A percentile compares a stretch with the other conserved stretches of the same genome.
phyloP scores from a whole-genome alignment of 2,797 vertebrate species.

The Acanthurus tractus region DNA sequence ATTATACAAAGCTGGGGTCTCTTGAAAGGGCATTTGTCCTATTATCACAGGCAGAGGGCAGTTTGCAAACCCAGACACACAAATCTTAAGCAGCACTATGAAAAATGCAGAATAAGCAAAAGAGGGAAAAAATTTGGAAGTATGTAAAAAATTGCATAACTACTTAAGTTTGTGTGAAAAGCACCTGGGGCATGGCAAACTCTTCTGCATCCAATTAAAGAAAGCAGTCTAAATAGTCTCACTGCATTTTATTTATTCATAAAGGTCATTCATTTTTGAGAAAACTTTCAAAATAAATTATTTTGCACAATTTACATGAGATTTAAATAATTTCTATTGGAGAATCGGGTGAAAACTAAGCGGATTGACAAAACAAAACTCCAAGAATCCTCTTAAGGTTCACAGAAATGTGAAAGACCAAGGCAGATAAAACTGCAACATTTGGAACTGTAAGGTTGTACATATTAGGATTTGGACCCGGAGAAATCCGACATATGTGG shows the following conservation, averaged over 20 bases:
- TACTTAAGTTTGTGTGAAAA: conserved; percentile 45
- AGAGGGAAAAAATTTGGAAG: conserved; percentile 14
- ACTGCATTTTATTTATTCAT: conserved; percentile 56
- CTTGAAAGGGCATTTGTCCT: conserved; percentile 43
- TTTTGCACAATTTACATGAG: conserved; percentile 49
- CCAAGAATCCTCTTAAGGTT: not conserved
- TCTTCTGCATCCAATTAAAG: conserved; percentile 56
- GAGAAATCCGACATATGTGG: conserved; percentile 30
- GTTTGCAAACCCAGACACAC: conserved; percentile 1
- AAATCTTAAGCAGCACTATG: conserved; percentile 21
- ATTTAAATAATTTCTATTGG: conserved; percentile 40
- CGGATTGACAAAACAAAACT: conserved; percentile 15
- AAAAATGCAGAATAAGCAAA: conserved; percentile 47
- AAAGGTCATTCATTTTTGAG: conserved; percentile 50
- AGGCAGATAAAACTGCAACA: not conserved
- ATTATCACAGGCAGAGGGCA: conserved; percentile 28
- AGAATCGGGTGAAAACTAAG: conserved; percentile 26
- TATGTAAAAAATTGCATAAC: conserved; percentile 42
- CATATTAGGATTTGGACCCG: conserved; percentile 15
- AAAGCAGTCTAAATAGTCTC: conserved; percentile 47
- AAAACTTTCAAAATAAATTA: conserved; percentile 43
- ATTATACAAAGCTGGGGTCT: conserved; percentile 37
- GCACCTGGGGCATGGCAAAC: conserved; percentile 41
- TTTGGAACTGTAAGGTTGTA: not conserved
- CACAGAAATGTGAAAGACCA: conserved; percentile 11